Evolutionary conservation across 2,113 vertebrate genomes (phyloP).

Genomic region (Cynopterus brachyotis): DNA sequence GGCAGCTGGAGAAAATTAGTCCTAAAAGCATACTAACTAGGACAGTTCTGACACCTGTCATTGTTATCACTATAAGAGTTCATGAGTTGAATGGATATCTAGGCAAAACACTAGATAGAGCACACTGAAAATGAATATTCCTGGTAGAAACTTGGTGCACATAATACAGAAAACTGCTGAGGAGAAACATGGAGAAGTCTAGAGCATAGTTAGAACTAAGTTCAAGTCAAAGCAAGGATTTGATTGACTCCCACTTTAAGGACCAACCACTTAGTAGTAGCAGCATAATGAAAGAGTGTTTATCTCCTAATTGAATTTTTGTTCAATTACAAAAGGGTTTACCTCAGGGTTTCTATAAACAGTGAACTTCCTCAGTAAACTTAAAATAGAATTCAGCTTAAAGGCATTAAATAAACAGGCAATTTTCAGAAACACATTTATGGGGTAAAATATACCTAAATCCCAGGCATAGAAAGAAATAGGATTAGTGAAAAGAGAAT

Average conservation of each 20-base stretch:
- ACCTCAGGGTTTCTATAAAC: not conserved
- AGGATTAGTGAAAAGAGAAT: not conserved
- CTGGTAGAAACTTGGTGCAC: not conserved
- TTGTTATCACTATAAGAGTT: not conserved
- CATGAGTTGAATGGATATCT: not conserved
- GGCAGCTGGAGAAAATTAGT: not conserved
- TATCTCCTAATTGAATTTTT: not conserved
- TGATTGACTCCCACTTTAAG: not conserved
- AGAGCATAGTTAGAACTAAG: not conserved
- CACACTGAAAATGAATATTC: not conserved
- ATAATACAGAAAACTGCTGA: not conserved
- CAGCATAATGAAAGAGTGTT: not conserved
- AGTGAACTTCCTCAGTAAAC: not conserved
- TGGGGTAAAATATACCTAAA: not conserved
- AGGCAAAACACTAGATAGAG: not conserved
- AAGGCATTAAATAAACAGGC: not conserved
- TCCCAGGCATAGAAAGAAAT: not conserved
- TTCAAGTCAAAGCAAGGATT: not conserved
- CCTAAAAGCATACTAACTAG: not conserved
- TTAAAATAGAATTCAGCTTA: not conserved
- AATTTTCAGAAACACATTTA: constrained; percentile 3
- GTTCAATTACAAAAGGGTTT: not conserved
- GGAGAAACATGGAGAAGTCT: not conserved
- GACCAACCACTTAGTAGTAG: not conserved
- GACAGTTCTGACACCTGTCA: not conserved